phyloP scores from a whole-genome alignment of 2,113 vertebrate species.

The Lepus europaeus region DNA sequence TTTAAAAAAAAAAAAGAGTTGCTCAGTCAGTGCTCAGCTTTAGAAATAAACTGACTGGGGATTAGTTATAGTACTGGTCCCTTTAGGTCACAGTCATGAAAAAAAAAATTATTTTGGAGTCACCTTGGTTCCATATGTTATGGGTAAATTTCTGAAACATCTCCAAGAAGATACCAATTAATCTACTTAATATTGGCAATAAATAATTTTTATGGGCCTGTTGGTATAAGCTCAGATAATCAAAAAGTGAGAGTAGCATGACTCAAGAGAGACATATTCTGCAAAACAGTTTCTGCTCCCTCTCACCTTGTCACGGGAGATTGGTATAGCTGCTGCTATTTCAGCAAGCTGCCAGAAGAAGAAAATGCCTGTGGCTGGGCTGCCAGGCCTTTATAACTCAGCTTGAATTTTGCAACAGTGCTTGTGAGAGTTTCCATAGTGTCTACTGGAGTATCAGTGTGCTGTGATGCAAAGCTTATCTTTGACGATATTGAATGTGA shows the following conservation, averaged over 20 bases:
- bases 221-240: slow-evolving; percentile 89
- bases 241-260: slow-evolving; percentile 78
- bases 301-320: slow-evolving; percentile 69
- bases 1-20: not conserved
- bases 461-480: slow-evolving; percentile 93
- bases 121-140: slow-evolving; percentile 76
- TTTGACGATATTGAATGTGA: slow-evolving; percentile 95
- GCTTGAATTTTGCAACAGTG: slow-evolving; percentile 90
- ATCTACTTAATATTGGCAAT: slow-evolving; percentile 85
- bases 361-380: slow-evolving; percentile 80
- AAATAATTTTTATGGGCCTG: slow-evolving; percentile 83
- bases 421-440: slow-evolving; percentile 85
- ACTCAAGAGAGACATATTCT: slow-evolving; percentile 67
- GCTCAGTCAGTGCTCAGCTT: slow-evolving; percentile 6
- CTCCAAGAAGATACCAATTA: slow-evolving; percentile 80
- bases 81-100: slow-evolving; percentile 33
- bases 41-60: not conserved
- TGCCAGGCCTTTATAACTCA: slow-evolving; percentile 83
- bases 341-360: slow-evolving; percentile 82
- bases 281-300: not conserved
- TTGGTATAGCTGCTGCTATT: slow-evolving; percentile 81
- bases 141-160: slow-evolving; percentile 81
- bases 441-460: slow-evolving; percentile 84
- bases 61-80: not conserved
- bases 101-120: not conserved